Base-by-base conservation (phyloP, 2,113 vertebrate genomes). In the Neolamprologus caudopunctatus region DNA sequence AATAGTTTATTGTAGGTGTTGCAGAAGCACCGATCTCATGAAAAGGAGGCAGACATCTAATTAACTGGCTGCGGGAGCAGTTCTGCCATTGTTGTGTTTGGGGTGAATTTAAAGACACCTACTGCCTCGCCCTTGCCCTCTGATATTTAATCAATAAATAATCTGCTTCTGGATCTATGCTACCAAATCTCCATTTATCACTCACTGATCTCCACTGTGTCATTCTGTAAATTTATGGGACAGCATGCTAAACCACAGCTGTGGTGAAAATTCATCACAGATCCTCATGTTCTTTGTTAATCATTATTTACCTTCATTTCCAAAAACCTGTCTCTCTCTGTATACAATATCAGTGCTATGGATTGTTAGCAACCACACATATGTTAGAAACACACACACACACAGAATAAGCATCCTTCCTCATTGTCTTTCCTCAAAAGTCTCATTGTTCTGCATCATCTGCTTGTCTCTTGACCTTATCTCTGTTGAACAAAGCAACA, bases 81-180 rank as follows among this genome's bases (percentile, higher is more conserved):
- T 92, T 91, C 81, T 91, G 91, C 87, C 87, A 51, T 35, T 85
- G 87, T 85, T 84, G 83, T 53, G 83, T 82, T 90, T 83, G 86
- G 88, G 89, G 86, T 95, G 88, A 94, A 82, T 88, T 91, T 91
- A 90, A 91, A 93, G 86, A 84, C 81, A 88, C 87, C 78, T 82
- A 40, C 80, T 80, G 85, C 55, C 87, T 95, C 85, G 87, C 37
- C 68, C 84, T 53, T 28, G 68, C 71, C 85, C 88, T 91, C 80
- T 93, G 90, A 93, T 94, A 86, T 80, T 83, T 89, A 93, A 95
- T 96, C 95, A 91, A 96, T 96, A 95, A 91, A 96, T 95, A 94
- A 95, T 96, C 88, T 93, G 83, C 68, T 63, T 75, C 80, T 90
- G 84, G 88, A 94, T 94, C 89, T 92, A 85, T 88, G 83, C 86